phyloP scores from a whole-genome alignment of 1,140 invertebrate species.

The Brachystomella parvula region DNA sequence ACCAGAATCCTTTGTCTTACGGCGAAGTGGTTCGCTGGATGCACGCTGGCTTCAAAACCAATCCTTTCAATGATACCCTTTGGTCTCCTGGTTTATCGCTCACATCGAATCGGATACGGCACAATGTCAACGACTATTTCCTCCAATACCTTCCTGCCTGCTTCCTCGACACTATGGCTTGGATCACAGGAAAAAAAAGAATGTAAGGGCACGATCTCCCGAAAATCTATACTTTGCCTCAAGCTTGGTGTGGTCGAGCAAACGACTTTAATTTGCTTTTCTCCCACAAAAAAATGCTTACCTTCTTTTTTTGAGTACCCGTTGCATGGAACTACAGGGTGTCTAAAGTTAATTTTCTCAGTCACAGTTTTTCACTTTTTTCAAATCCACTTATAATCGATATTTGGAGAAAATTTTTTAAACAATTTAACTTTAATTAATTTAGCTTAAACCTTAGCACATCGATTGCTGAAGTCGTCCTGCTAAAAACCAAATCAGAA shows the following conservation, averaged over 20 bases:
- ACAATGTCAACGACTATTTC: slow-evolving; percentile 67
- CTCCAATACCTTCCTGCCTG: slow-evolving; percentile 77
- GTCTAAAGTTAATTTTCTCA: neutral
- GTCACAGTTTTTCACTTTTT: too few relatives aligned
- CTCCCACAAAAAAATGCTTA: too few relatives aligned
- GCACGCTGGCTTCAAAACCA: slow-evolving; percentile 58
- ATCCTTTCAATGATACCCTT: slow-evolving; percentile 68
- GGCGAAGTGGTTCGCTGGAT: slow-evolving; percentile 55
- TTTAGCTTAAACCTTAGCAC: too few relatives aligned
- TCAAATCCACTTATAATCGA: too few relatives aligned
- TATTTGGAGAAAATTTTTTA: too few relatives aligned
- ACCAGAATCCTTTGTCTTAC: slow-evolving; percentile 80
- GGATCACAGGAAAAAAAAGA: slow-evolving; percentile 61
- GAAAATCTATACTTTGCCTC: too few relatives aligned
- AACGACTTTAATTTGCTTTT: too few relatives aligned
- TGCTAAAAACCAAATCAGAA: too few relatives aligned
- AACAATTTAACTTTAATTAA: too few relatives aligned
- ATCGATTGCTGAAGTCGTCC: too few relatives aligned
- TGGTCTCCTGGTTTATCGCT: slow-evolving; percentile 77
- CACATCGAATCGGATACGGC: slow-evolving; percentile 59
- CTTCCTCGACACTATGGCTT: slow-evolving; percentile 63
- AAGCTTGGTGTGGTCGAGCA: too few relatives aligned
- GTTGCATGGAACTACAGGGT: neutral
- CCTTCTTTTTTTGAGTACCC: too few relatives aligned
- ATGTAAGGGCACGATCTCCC: slow-evolving; percentile 59